Evolutionary conservation across 1,140 invertebrate genomes (phyloP).

Genomic region (Cotesia glomerata): DNA sequence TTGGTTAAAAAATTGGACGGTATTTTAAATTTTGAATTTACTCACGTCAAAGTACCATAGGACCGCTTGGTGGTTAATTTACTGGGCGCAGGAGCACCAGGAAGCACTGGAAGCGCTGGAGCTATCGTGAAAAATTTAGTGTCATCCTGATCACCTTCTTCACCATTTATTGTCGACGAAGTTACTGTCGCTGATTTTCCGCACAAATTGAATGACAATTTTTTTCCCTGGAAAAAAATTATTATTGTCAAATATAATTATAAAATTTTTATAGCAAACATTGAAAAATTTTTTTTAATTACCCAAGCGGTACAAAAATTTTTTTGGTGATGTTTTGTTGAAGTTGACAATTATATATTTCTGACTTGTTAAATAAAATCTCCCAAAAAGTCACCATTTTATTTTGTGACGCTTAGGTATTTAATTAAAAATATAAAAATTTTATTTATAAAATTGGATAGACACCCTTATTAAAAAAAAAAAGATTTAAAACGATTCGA

Average conservation of each 20-base stretch:
- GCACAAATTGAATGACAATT: constrained; percentile 46
- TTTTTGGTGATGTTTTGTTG: too few relatives aligned
- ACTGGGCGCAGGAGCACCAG: constrained; percentile 52
- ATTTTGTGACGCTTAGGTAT: too few relatives aligned
- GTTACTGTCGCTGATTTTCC: constrained; percentile 42
- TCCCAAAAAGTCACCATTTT: too few relatives aligned
- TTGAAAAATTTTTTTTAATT: too few relatives aligned
- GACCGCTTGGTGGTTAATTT: constrained; percentile 62
- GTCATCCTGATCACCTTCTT: constrained; percentile 37
- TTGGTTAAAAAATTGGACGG: constrained; percentile 28
- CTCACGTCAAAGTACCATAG: constrained; percentile 64
- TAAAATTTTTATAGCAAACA: too few relatives aligned
- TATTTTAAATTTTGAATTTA: not conserved
- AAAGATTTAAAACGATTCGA: too few relatives aligned
- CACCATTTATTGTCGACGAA: constrained; percentile 19
- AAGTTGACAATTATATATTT: too few relatives aligned
- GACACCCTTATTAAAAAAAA: too few relatives aligned
- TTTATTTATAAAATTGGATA: too few relatives aligned
- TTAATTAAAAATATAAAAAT: too few relatives aligned
- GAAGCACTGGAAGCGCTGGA: constrained; percentile 65
- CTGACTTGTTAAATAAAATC: too few relatives aligned
- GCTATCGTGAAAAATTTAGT: constrained; percentile 68
- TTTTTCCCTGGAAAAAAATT: constrained; percentile 42
- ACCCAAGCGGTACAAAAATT: too few relatives aligned
- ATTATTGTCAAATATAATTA: not conserved